Percentiles rank a stretch among this genome's conserved stretches.
Conservation (phyloP, 2,888 invertebrate species). For the Agrochola circellaris region DNA sequence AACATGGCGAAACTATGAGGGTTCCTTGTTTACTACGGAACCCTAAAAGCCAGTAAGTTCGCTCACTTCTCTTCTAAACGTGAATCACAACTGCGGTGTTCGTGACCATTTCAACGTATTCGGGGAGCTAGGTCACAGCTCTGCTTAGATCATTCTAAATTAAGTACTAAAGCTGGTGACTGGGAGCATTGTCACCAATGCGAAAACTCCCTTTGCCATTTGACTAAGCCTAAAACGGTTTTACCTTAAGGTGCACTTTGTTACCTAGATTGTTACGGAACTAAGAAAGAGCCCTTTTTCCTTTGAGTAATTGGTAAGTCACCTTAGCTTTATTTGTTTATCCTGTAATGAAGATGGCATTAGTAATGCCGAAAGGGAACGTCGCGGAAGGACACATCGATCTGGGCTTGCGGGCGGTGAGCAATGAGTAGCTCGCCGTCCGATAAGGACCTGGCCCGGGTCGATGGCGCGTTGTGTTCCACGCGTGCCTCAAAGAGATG, state of each 20-base stretch:
- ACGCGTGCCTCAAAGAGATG: too few relatives aligned
- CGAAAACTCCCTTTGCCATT: conserved; percentile 20
- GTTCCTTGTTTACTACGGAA: too few relatives aligned
- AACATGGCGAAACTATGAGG: too few relatives aligned
- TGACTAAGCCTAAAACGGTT: conserved; percentile 18
- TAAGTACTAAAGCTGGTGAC: background rate
- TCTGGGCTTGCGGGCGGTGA: too few relatives aligned
- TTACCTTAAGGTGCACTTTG: conserved; percentile 3
- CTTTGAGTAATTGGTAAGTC: conserved; percentile 12
- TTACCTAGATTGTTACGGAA: background rate
- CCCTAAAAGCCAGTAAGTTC: too few relatives aligned
- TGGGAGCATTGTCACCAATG: background rate
- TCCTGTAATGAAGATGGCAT: background rate
- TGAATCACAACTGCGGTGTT: too few relatives aligned
- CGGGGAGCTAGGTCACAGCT: background rate
- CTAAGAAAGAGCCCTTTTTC: conserved; percentile 14
- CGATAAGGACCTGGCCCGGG: too few relatives aligned
- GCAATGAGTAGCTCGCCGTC: too few relatives aligned
- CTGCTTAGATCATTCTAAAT: background rate
- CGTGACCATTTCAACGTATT: background rate
- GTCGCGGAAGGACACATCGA: too few relatives aligned
- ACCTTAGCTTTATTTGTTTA: conserved; percentile 12
- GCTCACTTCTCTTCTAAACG: too few relatives aligned
- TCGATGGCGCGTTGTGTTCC: too few relatives aligned
- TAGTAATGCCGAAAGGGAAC: conserved; percentile 1